phyloP scores from a whole-genome alignment of 53 echinoderm and acorn worm species.

The Zoroaster sp. region DNA sequence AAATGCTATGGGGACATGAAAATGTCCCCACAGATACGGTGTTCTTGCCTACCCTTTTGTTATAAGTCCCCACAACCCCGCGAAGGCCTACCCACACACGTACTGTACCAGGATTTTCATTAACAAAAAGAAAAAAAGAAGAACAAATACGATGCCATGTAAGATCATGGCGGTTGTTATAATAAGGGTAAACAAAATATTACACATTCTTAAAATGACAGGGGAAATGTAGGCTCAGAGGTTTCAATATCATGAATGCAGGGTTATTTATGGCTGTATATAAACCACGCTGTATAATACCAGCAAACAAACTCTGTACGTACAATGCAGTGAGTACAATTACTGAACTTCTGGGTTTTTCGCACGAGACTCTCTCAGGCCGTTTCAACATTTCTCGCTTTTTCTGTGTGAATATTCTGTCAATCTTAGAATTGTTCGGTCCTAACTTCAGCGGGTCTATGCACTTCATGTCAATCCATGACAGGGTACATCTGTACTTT shows the following conservation, averaged over 20 bases:
- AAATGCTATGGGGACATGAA: no score
- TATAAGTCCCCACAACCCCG: no score
- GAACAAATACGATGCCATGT: no score
- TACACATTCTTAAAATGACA: conserved; percentile 1
- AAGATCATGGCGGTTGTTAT: background rate
- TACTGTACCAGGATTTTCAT: no score
- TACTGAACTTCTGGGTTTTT: background rate
- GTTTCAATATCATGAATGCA: background rate
- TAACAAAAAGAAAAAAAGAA: no score
- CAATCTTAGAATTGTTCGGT: background rate
- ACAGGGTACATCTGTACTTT: background rate
- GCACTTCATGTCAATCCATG: background rate
- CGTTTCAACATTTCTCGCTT: background rate
- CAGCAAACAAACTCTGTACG: no score
- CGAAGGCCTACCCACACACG: no score
- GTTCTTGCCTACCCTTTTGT: no score
- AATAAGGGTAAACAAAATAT: background rate
- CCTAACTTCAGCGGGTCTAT: background rate
- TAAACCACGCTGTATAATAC: no score
- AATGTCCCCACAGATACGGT: no score
- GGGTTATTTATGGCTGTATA: no score
- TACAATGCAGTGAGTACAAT: no score
- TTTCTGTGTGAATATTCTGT: background rate
- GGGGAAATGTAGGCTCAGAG: background rate
- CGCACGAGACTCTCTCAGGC: background rate